These are phyloP conservation scores for Melanostoma scalare DNA, from an alignment of 2,888 invertebrate genomes.

Conservation along the genomic window DNA sequence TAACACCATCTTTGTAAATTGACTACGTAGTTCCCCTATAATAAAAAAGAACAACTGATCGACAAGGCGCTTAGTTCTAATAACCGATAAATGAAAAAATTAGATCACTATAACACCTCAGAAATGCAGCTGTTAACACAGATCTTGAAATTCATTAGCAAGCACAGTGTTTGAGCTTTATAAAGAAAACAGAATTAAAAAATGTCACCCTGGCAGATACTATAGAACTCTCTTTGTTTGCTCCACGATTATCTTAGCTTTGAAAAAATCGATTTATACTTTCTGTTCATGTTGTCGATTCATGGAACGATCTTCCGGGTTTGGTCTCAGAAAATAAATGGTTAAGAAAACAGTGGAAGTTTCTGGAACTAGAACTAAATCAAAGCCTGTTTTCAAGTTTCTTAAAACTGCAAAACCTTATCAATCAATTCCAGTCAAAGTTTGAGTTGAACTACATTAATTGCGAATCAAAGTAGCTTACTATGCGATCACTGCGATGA, in stretches of 20 bases:
- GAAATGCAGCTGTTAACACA: slow-evolving; percentile 22
- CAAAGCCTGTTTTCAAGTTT: too few relatives aligned
- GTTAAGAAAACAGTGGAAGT: too few relatives aligned
- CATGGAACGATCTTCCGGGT: too few relatives aligned
- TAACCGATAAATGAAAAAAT: slow-evolving; percentile 3
- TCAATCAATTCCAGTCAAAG: slow-evolving; percentile 15
- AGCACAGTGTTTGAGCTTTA: slow-evolving; percentile 28
- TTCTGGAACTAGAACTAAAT: too few relatives aligned
- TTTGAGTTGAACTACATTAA: slow-evolving; percentile 9
- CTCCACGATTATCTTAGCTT: too few relatives aligned
- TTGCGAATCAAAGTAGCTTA: slow-evolving; percentile 17
- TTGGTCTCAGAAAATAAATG: too few relatives aligned
- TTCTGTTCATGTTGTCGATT: too few relatives aligned
- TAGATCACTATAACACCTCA: not conserved
- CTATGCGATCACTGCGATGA: not conserved
- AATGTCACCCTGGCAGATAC: too few relatives aligned
- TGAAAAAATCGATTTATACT: too few relatives aligned
- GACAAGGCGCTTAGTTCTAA: not conserved
- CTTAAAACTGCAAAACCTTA: too few relatives aligned
- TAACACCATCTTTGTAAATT: slow-evolving; percentile 16
- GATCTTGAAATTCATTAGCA: not conserved
- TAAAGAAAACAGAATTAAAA: slow-evolving; percentile 3
- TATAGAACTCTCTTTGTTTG: too few relatives aligned
- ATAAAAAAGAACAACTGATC: not conserved
- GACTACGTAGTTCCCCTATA: not conserved